Base-by-base conservation (phyloP, 1,140 invertebrate genomes). In the Cydia pomonella region DNA sequence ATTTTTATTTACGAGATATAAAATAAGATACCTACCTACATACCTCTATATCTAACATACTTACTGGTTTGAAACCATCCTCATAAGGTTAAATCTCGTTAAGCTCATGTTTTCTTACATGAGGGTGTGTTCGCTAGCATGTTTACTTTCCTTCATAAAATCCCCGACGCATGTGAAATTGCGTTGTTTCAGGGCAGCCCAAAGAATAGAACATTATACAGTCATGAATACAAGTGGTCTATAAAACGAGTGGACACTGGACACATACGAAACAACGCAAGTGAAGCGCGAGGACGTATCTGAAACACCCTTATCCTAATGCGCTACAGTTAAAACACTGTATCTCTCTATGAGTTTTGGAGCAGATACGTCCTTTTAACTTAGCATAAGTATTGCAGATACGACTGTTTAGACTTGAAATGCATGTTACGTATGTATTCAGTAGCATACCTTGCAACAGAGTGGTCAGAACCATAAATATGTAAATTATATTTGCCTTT, bases 401-500 rank as follows among this genome's bases (percentile, higher is more conserved):
- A 23, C 53, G 53, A 9, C 53, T 10, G 6, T 59, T 18, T 59
- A 10, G 5, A 10, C 21, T 59, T 59, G 9, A 23, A 5, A 7
- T 59, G 18, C 21, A 12, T 59, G 53, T 59, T 44, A 44, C 41
- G 41, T 44, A 44, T 59, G 21, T 59, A 59, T 59, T 59, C 53
- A 59, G 53, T 59, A 59, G 53, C 21, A 9, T 18, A 23, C 21
- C n/a, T 38, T 13, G 41, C 73, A 63, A 27, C 50, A 41, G 18
- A 38, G 38, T 64, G 27, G 63, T 47, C 72, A 27, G 71, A 21
- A 74, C 73, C 75, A 77, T 80, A 78, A 79, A 76, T 77, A 78
- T 78, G 77, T 75, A 74, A 77, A 81, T 81, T 59, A 21, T 72
- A 72, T 79, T 75, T 78, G 74, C 73, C 72, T 81, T 79, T 77